A percentile compares a stretch with the other conserved stretches of the same genome.
Conservation (phyloP, 1,140 invertebrate genomes). For the Procambarus virginalis region DNA sequence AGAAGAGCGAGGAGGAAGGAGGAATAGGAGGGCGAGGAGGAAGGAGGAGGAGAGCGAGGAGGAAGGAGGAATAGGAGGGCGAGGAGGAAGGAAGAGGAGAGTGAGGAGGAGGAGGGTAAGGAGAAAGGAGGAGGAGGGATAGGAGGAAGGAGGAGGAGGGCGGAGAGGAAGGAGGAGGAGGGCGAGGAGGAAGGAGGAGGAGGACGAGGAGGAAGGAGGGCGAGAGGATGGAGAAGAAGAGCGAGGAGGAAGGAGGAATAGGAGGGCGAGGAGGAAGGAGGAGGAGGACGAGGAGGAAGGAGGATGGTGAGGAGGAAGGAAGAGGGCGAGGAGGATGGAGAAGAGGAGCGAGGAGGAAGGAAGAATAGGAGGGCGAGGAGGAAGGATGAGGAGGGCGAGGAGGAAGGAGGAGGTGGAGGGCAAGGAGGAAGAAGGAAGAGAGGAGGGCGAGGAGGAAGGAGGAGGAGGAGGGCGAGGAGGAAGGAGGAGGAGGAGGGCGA, state of each 20-base stretch:
- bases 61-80: neutral
- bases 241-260: neutral
- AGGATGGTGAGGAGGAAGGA: no score
- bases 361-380: neutral
- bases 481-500: slow-evolving; percentile 17
- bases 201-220: neutral
- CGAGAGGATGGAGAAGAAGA: neutral
- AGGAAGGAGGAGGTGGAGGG: neutral
- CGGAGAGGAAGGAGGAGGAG: no score
- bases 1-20: no score
- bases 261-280: neutral
- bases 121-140: neutral
- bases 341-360: no score
- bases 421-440: neutral
- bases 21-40: neutral
- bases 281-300: no score
- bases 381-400: neutral
- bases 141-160: neutral
- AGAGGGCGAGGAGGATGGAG: no score
- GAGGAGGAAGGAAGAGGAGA: no score
- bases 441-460: neutral
- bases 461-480: slow-evolving; percentile 15
- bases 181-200: no score
- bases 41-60: neutral
- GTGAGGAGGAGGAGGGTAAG: no score